A percentile compares a stretch with the other conserved stretches of the same genome.
Evolutionary conservation across 2,797 vertebrate species (phyloP).

Genomic region (Onychomys leucogaster): DNA sequence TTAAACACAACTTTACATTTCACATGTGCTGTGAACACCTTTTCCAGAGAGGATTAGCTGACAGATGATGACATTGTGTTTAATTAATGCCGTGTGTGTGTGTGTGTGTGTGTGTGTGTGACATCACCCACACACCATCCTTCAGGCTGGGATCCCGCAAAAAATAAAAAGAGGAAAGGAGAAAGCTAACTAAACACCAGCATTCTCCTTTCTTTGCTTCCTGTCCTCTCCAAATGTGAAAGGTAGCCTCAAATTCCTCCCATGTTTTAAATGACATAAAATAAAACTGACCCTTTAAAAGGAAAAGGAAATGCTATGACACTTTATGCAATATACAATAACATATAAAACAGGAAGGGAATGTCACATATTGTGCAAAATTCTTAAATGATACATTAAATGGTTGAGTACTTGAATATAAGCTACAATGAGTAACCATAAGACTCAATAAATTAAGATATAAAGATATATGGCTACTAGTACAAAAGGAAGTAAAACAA

Average conservation of each 20-base stretch:
- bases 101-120: background rate
- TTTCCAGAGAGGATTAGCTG: background rate
- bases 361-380: too few relatives aligned
- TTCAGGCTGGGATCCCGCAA: background rate
- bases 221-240: background rate
- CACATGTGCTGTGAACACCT: background rate
- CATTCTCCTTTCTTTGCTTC: background rate
- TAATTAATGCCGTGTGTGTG: background rate
- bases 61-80: background rate
- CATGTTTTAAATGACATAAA: background rate
- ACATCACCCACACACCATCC: background rate
- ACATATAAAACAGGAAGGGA: background rate
- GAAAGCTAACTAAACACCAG: background rate
- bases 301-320: background rate
- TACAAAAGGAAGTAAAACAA: background rate
- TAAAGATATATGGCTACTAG: background rate
- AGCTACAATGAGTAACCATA: background rate
- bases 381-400: background rate
- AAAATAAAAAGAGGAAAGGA: background rate
- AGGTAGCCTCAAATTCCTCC: background rate
- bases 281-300: background rate
- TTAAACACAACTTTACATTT: background rate
- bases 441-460: background rate
- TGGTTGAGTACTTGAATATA: background rate
- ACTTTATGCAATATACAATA: background rate